A percentile compares a stretch with the other conserved stretches of the same genome.
Evolutionary conservation across 1,140 invertebrate species (phyloP).

Genomic region (Monomorium pharaonis): DNA sequence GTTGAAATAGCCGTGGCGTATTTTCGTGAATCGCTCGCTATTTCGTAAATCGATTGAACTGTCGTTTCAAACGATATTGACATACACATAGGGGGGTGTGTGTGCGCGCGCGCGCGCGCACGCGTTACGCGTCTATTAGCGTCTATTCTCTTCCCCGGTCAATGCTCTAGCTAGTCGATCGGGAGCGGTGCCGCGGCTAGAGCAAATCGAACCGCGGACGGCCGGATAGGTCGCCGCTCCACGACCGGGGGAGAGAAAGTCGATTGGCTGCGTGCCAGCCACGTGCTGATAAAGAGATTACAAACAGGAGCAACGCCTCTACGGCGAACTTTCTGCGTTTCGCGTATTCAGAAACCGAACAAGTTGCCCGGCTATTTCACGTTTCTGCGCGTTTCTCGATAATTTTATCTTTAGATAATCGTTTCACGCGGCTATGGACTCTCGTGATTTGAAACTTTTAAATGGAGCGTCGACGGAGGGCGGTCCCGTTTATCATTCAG

Average conservation of each 20-base stretch:
- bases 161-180: constrained; percentile 52
- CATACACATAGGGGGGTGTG: neutral
- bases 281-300: constrained; percentile 82
- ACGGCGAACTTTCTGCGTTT: constrained; percentile 38
- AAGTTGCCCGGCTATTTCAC: constrained; percentile 19
- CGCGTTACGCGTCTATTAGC: neutral
- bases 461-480: neutral
- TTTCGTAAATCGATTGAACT: constrained; percentile 20
- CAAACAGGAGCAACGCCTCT: constrained; percentile 76
- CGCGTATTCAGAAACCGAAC: constrained; percentile 5
- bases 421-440: neutral
- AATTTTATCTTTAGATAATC: neutral
- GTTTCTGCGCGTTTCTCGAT: neutral
- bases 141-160: constrained; percentile 39
- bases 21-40: neutral
- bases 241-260: constrained; percentile 53
- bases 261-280: constrained; percentile 76
- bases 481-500: neutral
- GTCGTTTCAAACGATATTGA: neutral
- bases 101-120: too few species aligned
- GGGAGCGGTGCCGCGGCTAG: neutral
- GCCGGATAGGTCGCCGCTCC: constrained; percentile 33
- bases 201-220: constrained; percentile 35
- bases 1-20: neutral
- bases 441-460: neutral